Evolutionary conservation across 2,113 vertebrate genomes (phyloP), one percentile per base, ranked within the genome.

Genomic region (Aplodontia rufa): DNA sequence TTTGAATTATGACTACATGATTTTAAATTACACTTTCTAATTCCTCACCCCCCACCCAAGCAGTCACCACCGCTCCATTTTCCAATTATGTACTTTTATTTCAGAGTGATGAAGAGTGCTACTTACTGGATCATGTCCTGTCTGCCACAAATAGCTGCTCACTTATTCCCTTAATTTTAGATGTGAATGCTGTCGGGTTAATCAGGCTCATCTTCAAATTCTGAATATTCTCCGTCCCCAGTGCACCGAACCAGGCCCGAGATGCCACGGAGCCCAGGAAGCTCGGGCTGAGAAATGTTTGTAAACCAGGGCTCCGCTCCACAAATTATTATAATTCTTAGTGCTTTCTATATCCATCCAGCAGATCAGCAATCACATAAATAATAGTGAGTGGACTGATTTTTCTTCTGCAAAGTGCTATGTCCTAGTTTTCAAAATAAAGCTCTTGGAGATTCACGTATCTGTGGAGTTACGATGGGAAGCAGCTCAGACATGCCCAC

Each of bases 1-100:
- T 97, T 92, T 95, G 71, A 98, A 98, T 55, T 10, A 96, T 64
- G 79, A 96, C 45, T 11, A 2, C 49, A 71, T 64, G 80, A 93
- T 96, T 97, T 97, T 90, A 93, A 95, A 96, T 97, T 83, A 93
- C 66, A 90, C 98, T 97, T 97, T 92, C 91, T 96, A 88, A 96
- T 98, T 97, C 96, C 40, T 60, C 53, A 40, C 26, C 2, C 66
- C 35, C 55, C 68, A 81, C 66, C 12, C 76, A 28, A 13, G 80
- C 85, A 14, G 47, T 22, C 53, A 68, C 69, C 20, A 10, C 90
- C 9, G 51, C 75, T 91, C 97, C 72, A 58, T 26, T 97, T 98
- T 92, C 97, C 47, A 76, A 97, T 97, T 94, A 96, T 11, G 86
- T 84, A 74, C 93, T 92, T 98, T 96, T 94, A 96, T 97, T 97